Base-by-base conservation (phyloP, 2,113 vertebrate genomes). In the Elephantulus edwardii region DNA sequence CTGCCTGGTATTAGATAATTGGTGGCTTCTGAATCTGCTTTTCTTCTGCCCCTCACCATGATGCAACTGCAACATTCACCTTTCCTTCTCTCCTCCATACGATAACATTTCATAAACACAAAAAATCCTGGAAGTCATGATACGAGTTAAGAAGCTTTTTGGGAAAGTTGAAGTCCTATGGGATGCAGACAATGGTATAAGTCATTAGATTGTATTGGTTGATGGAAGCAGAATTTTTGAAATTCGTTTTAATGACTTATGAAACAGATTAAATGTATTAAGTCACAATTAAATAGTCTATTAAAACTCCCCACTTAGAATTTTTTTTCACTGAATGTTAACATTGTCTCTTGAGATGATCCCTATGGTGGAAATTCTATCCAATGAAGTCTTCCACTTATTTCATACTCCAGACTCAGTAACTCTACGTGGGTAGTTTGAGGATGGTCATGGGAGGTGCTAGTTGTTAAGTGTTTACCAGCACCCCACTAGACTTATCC, bases 211-310 rank as follows among this genome's bases (percentile, higher is more conserved):
- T 91, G 2, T 74, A 56, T 38, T 93, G 42, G 14, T 4, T 2
- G 22, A 54, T 58, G 71, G 70, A 86, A 90, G 14, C 42, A 3
- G 24, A 74, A 78, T 48, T 60, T 42, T 89, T 28, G 60, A 88
- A 92, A 66, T 40, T 35, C 70, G 48, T 52, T 74, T 35, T 86
- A 35, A 26, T 2, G 56, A 19, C 7, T 56, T 48, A 44, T 78
- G 19, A 74, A 90, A 77, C 33, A 84, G 50, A 64, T 87, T 89
- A 78, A 75, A 80, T 89, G 56, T 75, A 33, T 3, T 54, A 79
- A 92, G 6, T 83, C 54, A 86, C 0, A 40, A 46, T 86, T 77
- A 79, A 88, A 81, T 52, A 75, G 58, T 78, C 11, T 66, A 71
- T 66, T 71, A 77, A 38, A 76, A 48, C 40, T 86, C 9, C 58